Evolutionary conservation across 2,113 vertebrate species (phyloP).

Genomic region (Pungitius pungitius): DNA sequence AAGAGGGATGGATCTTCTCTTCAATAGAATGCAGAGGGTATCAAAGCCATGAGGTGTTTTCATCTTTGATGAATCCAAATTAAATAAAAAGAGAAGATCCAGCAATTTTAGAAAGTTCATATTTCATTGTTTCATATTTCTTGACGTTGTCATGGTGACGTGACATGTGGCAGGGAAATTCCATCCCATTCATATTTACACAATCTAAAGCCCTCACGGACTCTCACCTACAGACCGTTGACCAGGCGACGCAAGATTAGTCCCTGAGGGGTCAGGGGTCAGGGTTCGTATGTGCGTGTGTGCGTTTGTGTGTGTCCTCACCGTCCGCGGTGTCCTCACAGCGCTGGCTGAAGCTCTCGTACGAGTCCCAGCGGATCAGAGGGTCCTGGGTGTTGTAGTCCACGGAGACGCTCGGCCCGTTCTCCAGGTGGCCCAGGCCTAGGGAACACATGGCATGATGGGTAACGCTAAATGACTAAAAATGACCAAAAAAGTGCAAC

Average conservation of each 20-base stretch:
- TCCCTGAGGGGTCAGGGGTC: too few species aligned
- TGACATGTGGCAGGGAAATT: too few species aligned
- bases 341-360: constrained; percentile 87
- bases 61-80: too few species aligned
- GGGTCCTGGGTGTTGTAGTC: constrained; percentile 95
- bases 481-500: background rate
- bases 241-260: too few species aligned
- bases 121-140: too few species aligned
- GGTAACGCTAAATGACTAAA: background rate
- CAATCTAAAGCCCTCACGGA: too few species aligned
- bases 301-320: constrained; percentile 46
- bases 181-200: too few species aligned
- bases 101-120: too few species aligned
- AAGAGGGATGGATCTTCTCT: background rate
- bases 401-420: constrained; percentile 92
- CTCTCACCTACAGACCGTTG: too few species aligned
- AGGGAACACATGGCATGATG: constrained; percentile 21
- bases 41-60: background rate
- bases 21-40: background rate
- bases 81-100: too few species aligned
- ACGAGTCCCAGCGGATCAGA: constrained; percentile 96
- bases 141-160: too few species aligned
- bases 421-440: constrained; percentile 95
- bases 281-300: background rate
- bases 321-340: constrained; percentile 84